Evolutionary conservation across 2,113 vertebrate species (phyloP).

Genomic region (Chauna torquata): DNA sequence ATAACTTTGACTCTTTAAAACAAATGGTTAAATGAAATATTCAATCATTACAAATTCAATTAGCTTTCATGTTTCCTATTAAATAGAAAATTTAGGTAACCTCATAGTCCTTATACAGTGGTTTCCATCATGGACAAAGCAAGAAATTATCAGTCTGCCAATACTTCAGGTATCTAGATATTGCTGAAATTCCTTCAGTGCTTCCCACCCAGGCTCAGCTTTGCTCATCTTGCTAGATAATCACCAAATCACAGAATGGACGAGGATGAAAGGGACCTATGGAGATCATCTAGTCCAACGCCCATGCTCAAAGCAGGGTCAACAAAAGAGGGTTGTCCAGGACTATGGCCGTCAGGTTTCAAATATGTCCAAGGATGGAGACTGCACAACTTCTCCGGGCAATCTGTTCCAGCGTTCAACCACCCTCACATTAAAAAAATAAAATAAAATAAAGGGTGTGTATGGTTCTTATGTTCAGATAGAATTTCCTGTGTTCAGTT

Average conservation of each 20-base stretch:
- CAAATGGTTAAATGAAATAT: not conserved
- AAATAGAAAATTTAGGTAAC: not conserved
- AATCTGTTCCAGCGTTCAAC: not conserved
- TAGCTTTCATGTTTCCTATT: not conserved
- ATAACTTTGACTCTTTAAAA: not conserved
- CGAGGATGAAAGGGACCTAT: not conserved
- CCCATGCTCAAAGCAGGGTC: not conserved
- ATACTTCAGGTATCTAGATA: not conserved
- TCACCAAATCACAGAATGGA: not conserved
- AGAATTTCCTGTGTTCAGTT: not conserved
- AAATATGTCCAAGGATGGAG: not conserved
- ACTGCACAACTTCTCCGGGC: not conserved
- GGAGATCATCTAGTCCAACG: not conserved
- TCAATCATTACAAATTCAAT: not conserved
- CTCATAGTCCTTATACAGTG: not conserved
- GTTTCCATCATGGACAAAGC: not conserved
- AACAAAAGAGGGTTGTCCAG: not conserved
- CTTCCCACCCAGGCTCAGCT: not conserved
- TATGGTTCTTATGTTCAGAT: not conserved
- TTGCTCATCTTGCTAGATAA: not conserved
- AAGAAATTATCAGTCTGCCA: not conserved
- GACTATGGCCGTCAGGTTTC: not conserved
- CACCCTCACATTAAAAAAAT: not conserved
- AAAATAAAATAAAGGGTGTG: too few relatives aligned
- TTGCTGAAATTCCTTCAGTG: not conserved